phyloP scores from a whole-genome alignment of 2,113 vertebrate species.

The Phoxinus phoxinus region DNA sequence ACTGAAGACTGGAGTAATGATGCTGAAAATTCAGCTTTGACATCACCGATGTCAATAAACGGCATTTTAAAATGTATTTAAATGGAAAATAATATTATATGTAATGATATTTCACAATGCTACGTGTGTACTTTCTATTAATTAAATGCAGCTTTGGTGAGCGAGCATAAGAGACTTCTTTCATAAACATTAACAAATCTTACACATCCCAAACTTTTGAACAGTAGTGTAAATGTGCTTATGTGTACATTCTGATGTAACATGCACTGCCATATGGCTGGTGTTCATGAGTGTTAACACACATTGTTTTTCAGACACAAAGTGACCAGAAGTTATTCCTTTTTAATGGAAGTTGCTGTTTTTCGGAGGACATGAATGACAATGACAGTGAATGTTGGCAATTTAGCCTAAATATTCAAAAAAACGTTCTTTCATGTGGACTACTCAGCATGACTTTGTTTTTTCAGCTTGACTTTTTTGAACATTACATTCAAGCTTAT shows the following conservation, averaged over 20 bases:
- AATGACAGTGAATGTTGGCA: not conserved
- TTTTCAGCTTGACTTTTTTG: not conserved
- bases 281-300: not conserved
- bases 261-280: slow-evolving; percentile 3
- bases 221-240: not conserved
- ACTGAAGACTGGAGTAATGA: not conserved
- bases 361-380: not conserved
- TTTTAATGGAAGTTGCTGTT: not conserved
- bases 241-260: not conserved
- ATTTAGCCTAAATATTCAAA: not conserved
- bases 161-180: not conserved
- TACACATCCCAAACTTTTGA: not conserved
- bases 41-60: not conserved
- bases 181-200: not conserved
- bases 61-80: not conserved
- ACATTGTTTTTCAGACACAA: not conserved
- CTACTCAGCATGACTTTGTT: not conserved
- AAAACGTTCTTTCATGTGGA: not conserved
- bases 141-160: not conserved
- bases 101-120: not conserved
- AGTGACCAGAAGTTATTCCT: not conserved
- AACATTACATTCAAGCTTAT: not conserved
- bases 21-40: not conserved
- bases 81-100: not conserved
- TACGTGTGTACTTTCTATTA: not conserved